Base-by-base conservation (phyloP, 2,797 vertebrate species). In the Galagoides demidoff region DNA sequence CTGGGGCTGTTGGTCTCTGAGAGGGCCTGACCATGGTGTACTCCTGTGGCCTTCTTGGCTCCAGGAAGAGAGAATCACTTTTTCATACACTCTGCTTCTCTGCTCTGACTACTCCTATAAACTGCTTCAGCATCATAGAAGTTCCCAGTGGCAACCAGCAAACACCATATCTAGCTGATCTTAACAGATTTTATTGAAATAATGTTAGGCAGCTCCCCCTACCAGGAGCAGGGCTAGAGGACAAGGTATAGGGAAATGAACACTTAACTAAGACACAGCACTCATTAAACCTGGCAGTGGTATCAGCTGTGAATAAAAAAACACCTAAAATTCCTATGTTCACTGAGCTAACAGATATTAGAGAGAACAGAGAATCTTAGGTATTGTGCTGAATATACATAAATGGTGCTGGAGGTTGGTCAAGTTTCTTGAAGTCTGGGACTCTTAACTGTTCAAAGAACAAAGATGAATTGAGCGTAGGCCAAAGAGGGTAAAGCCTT, bases 11-110 rank as follows among this genome's bases (percentile, higher is more conserved):
- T 45, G 29, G 43, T 45, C 34, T 20, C 55, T 45, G 45, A 31
- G 37, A 5, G 39, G 34, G 61, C 3, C 29, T 12, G 20, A 25
- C 27, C 0, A 0, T 71, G 31, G 31, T 57, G 34, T 0, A 1
- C 45, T n/a, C 2, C 8, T 7, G 11, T 0, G 22, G 16, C 27
- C 31, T 14, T 34, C 20, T 12, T 31, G 7, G 85, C 63, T 77
- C 52, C 74, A 45, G 43, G 19, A 19, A 34, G 0, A 57, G 59
- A 66, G 19, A 25, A 2, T 20, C 59, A 23, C 84, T 76, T 82
- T 49, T 39, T 22, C 73, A 27, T 37, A 17, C 27, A 0, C 59
- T 49, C 76, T 13, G 10, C 4, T 13, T 34, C 17, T 57, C 68
- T 45, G 10, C 52, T 45, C 29, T 43, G n/a, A 11, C 20, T 31